Evolutionary conservation across 2,797 vertebrate genomes (phyloP), one percentile per base, ranked within the genome.

Genomic region (Schizothorax lantsangensis): DNA sequence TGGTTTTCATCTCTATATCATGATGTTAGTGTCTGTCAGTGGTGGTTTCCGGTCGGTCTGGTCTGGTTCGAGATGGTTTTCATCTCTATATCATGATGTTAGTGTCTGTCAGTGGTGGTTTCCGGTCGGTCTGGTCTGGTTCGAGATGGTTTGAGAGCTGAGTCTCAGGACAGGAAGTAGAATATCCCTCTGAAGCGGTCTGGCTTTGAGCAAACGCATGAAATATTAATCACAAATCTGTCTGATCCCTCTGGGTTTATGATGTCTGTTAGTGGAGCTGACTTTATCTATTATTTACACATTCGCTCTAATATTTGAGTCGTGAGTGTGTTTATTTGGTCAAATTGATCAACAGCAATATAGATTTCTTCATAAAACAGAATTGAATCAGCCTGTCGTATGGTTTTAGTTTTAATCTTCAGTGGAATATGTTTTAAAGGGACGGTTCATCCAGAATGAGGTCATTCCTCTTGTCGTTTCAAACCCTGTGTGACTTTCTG

Each of bases 211-310:
- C 45, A 52, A 52, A 75, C n/a, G 0, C 26, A 33, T 75, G 15
- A 75, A 75, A 52, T 75, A 75, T 75, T 75, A 33, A 75, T 52
- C 45, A 26, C 4, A 17, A 15, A 45, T 73, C 71, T 26, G 23
- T 30, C 71, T 5, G 43, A 45, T 73, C 71, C 40, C 71, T 47
- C 71, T 0, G 23, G 40, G 23, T 15, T 73, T 73, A 26, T 73
- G 14, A 15, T 47, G 23, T 72, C 69, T 47, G 71, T 47, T 8
- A 3, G 12, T 49, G 26, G 19, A 49, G 8, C n/a, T 0, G 54
- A 8, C 8, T 57, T 21, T 21, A 57, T 57, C 23, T 3, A 23
- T 23, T 23, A 57, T 57, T 17, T 10, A 57, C 54, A n/a, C 54
- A 10, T 57, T 23, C 9, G 19, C 19, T 17, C 30, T 5, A 6